A percentile compares a stretch with the other conserved stretches of the same genome.
Evolutionary conservation across 2,888 invertebrate genomes (phyloP).

Genomic region (Perizoma flavofasciatum): DNA sequence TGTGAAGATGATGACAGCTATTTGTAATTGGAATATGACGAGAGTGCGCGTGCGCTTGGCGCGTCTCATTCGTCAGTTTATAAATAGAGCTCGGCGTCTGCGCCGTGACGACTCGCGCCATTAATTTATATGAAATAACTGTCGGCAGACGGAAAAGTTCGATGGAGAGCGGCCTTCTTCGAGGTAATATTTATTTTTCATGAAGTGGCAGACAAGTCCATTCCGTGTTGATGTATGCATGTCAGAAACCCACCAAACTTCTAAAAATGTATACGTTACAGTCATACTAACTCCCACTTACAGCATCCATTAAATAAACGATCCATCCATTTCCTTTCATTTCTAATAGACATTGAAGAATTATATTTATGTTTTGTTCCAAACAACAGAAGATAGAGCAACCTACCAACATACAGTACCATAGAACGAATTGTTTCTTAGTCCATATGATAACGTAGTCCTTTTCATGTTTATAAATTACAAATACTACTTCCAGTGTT

Average conservation of each 20-base stretch:
- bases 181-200: conserved; percentile 83
- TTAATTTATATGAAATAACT: conserved; percentile 84
- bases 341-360: conserved; percentile 46
- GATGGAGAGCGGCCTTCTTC: conserved; percentile 78
- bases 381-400: conserved; percentile 6
- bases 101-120: conserved; percentile 83
- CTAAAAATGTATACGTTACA: conserved; percentile 54
- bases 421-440: not conserved
- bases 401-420: not conserved
- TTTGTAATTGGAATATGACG: conserved; percentile 84
- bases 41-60: conserved; percentile 79
- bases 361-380: conserved; percentile 23
- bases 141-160: conserved; percentile 82
- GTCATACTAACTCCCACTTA: conserved; percentile 52
- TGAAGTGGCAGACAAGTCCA: conserved; percentile 68
- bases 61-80: conserved; percentile 83
- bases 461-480: not conserved
- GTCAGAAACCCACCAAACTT: conserved; percentile 62
- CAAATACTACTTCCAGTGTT: not conserved
- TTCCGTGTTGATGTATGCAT: conserved; percentile 67
- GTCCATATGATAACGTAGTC: not conserved
- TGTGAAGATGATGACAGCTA: conserved; percentile 78
- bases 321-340: conserved; percentile 51
- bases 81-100: conserved; percentile 82
- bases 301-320: conserved; percentile 53